These are phyloP conservation scores for Papilio glaucus DNA, from an alignment of 1,140 invertebrate genomes.

Conservation along the genomic window DNA sequence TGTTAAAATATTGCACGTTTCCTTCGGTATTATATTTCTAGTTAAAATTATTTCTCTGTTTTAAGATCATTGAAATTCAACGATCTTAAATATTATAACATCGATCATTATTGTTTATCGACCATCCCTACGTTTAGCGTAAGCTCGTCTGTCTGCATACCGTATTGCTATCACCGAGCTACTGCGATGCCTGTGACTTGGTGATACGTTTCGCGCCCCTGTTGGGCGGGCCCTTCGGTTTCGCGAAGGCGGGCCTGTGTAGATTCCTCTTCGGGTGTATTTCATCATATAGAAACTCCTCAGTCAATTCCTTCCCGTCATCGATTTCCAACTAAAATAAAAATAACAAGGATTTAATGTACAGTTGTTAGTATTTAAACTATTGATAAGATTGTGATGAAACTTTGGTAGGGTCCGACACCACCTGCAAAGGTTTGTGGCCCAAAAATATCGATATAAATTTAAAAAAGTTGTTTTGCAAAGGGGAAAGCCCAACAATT, in stretches of 20 bases:
- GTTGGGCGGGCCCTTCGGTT: constrained; percentile 96
- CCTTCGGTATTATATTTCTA: background rate
- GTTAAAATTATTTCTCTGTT: too few relatives aligned
- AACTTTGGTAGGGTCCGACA: too few relatives aligned
- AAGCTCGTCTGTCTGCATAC: background rate
- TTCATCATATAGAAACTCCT: constrained; percentile 95
- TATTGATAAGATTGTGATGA: too few relatives aligned
- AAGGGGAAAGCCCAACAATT: too few relatives aligned
- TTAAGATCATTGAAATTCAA: too few relatives aligned
- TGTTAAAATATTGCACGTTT: constrained; percentile 3
- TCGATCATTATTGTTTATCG: background rate
- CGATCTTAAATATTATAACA: too few relatives aligned
- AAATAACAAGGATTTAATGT: too few relatives aligned
- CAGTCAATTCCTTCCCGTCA: constrained; percentile 93
- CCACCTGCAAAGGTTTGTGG: too few relatives aligned
- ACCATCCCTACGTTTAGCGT: constrained; percentile 3
- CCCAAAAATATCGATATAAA: too few relatives aligned
- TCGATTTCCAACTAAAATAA: constrained; percentile 94
- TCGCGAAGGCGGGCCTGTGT: constrained; percentile 95
- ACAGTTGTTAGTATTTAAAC: too few relatives aligned
- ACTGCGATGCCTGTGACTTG: constrained; percentile 84
- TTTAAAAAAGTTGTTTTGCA: too few relatives aligned
- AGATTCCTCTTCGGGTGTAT: constrained; percentile 97
- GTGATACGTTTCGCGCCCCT: constrained; percentile 95
- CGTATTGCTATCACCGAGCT: constrained; percentile 25